These are phyloP conservation scores for Spatulosminthurus flaviceps DNA, from an alignment of 2,888 invertebrate genomes.

Conservation along the genomic window DNA sequence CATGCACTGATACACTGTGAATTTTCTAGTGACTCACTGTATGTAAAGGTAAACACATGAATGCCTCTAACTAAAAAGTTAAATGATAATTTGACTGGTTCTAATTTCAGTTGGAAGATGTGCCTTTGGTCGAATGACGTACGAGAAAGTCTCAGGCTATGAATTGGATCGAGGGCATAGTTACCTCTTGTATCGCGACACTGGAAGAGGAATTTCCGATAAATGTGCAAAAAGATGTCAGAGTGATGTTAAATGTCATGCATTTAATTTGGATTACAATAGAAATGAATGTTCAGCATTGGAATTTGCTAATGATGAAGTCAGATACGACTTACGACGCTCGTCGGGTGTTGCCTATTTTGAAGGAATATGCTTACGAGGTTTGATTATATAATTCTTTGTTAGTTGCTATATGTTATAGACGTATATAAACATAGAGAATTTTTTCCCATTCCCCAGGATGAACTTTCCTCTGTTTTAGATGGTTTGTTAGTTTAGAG, in stretches of 20 bases:
- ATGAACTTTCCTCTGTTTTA: no score
- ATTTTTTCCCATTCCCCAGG: no score
- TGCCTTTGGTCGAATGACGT: constrained; percentile 65
- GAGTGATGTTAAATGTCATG: constrained; percentile 66
- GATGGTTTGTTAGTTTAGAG: no score
- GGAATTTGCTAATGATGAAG: constrained; percentile 64
- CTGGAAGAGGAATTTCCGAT: constrained; percentile 66
- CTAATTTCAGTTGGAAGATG: constrained; percentile 64
- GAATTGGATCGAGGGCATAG: constrained; percentile 65
- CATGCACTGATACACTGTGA: no score
- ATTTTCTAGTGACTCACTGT: no score
- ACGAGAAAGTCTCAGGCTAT: constrained; percentile 66
- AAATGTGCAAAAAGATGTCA: constrained; percentile 66
- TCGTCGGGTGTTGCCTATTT: constrained; percentile 66
- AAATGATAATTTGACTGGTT: not conserved
- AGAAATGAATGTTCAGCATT: constrained; percentile 66
- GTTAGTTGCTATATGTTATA: no score
- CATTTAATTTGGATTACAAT: constrained; percentile 67
- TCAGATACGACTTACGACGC: constrained; percentile 65
- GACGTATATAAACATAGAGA: no score
- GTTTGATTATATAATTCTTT: no score
- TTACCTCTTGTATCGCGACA: constrained; percentile 64
- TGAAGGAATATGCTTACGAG: constrained; percentile 66
- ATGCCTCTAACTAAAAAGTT: no score
- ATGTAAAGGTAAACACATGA: no score